phyloP scores from a whole-genome alignment of 2,888 invertebrate species.

The Rotaria magnacalcarata region DNA sequence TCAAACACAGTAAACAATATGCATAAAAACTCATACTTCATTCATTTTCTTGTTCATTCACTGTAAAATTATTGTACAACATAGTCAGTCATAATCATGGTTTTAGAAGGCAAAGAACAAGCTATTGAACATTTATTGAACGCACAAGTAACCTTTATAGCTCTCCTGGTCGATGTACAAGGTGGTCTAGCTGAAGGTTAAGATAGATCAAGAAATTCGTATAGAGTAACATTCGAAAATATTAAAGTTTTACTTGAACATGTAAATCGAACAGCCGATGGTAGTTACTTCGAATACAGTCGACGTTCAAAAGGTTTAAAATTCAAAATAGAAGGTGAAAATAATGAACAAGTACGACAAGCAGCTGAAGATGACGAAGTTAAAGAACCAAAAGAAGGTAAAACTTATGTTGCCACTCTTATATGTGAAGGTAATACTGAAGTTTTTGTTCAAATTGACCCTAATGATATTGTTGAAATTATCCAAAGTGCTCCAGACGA shows the following conservation, averaged over 20 bases:
- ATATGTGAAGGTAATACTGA: neutral
- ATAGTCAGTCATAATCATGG: neutral
- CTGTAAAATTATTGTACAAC: neutral
- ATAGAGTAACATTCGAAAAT: neutral
- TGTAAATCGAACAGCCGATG: neutral
- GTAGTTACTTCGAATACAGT: neutral
- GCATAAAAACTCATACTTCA: neutral
- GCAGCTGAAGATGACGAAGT: neutral
- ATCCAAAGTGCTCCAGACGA: neutral
- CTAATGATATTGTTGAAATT: neutral
- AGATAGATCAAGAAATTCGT: neutral
- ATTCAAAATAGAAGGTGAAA: neutral
- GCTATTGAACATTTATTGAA: neutral
- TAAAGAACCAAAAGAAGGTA: neutral
- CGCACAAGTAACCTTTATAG: neutral
- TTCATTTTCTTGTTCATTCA: neutral
- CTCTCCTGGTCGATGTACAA: neutral
- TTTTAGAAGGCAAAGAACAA: neutral
- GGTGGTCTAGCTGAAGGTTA: neutral
- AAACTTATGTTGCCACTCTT: neutral
- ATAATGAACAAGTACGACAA: neutral
- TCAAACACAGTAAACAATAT: neutral
- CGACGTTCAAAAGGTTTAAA: neutral
- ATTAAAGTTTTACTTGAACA: neutral
- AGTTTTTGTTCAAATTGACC: neutral